These are phyloP conservation scores for Hetaerina titia DNA, from an alignment of 2,888 invertebrate genomes.

Conservation along the genomic window DNA sequence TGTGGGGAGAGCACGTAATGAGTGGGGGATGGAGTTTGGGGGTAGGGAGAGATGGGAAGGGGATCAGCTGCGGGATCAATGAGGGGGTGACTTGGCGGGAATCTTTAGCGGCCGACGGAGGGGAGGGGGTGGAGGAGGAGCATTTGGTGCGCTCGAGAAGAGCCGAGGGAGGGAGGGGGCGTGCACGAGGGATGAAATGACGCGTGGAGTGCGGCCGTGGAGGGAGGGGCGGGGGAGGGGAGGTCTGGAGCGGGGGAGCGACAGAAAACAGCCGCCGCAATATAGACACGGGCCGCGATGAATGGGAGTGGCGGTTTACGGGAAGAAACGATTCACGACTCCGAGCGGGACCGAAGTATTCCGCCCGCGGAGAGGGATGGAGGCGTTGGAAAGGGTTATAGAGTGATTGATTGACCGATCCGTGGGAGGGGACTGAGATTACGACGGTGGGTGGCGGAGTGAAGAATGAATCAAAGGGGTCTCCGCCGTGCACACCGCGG, in stretches of 20 bases:
- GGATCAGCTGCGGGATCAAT: neutral
- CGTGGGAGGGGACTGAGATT: neutral
- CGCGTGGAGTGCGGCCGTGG: neutral
- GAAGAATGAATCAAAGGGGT: neutral
- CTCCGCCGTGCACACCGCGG: neutral
- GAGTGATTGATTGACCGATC: neutral
- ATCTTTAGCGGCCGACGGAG: neutral
- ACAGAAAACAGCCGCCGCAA: neutral
- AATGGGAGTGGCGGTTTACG: neutral
- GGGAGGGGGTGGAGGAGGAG: too few relatives aligned
- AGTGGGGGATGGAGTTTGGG: neutral
- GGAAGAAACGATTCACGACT: neutral
- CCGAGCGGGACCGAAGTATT: neutral
- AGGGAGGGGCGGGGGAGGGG: neutral
- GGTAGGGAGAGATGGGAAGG: neutral
- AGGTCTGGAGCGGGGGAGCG: too few relatives aligned
- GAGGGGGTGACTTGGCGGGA: neutral
- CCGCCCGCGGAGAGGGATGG: neutral
- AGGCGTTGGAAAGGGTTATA: neutral
- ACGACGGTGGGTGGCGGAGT: neutral
- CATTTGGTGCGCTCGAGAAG: too few relatives aligned
- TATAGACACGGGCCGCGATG: neutral
- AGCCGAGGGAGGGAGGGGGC: too few relatives aligned
- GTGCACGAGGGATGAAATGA: neutral
- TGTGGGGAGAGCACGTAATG: too few relatives aligned